These are phyloP conservation scores for Trichopria drosophilae DNA, from an alignment of 2,888 invertebrate genomes.

Conservation along the genomic window DNA sequence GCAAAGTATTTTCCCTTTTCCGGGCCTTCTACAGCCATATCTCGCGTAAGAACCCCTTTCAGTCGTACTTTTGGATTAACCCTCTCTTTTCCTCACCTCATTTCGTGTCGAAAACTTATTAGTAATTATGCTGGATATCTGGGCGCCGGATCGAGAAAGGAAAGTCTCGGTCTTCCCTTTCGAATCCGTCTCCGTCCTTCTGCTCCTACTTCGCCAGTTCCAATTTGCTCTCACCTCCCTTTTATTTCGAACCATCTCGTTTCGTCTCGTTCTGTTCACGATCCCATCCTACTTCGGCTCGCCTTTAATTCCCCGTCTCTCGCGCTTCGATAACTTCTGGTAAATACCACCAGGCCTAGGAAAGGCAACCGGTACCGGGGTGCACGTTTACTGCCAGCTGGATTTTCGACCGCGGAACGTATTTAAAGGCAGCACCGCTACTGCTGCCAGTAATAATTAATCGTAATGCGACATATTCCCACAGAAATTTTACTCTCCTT, in stretches of 20 bases:
- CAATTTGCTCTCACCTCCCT: constrained; percentile 27
- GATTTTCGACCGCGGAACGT: constrained; percentile 29
- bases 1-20: constrained; percentile 16
- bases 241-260: not conserved
- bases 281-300: constrained; percentile 36
- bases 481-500: constrained; percentile 15
- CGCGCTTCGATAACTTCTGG: constrained; percentile 47
- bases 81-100: constrained; percentile 59
- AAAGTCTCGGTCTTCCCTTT: constrained; percentile 33
- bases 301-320: constrained; percentile 48
- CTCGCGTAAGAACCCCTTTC: constrained; percentile 45
- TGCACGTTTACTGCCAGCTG: constrained; percentile 23
- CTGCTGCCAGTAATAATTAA: constrained; percentile 38
- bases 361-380: constrained; percentile 35
- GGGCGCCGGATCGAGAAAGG: constrained; percentile 49
- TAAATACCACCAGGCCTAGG: constrained; percentile 44
- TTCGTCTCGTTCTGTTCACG: not conserved
- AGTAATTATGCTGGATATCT: constrained; percentile 58
- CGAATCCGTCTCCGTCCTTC: constrained; percentile 7
- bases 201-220: constrained; percentile 29
- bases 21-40: constrained; percentile 29
- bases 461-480: constrained; percentile 37
- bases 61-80: constrained; percentile 59
- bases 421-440: constrained; percentile 2
- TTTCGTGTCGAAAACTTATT: constrained; percentile 60